Base-by-base conservation (phyloP, 2,888 invertebrate genomes). In the Bhutanitis thaidina region DNA sequence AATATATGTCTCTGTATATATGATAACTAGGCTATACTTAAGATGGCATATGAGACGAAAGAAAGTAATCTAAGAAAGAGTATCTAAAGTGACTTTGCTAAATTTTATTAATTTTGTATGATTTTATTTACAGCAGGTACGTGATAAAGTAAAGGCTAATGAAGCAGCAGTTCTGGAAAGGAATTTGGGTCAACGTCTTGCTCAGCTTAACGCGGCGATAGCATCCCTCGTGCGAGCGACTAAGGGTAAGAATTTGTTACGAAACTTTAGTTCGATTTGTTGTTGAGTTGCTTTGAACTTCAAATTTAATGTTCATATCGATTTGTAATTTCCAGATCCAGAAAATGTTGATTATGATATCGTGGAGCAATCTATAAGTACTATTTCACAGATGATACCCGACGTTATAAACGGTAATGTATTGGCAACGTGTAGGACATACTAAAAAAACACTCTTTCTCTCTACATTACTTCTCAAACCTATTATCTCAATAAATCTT, bases 351-450 rank as follows among this genome's bases (percentile, higher is more conserved):
- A 73, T 34, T 67, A 66, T 40, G 55, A 40, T 0, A 46, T 49
- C n/a, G 71, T 67, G 1, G 61, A 65, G 25, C 47, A 40, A 15
- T 57, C 64, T 3, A 49, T 67, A 2, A 44, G 55, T 4, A 52
- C 52, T 3, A 64, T 73, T 27, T 48, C 64, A n/a, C 56, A 58
- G 7, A 12, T 68, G 15, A 53, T 66, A 49, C 65, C 69, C 3
- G 56, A 54, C 10, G 49, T 71, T 29, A 55, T 71, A 1, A 58
- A 58, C 53, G 66, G 67, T 64, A 41, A 50, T 5, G 20, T n/a
- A n/a, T n/a, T n/a, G n/a, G n/a, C n/a, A n/a, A n/a, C n/a, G n/a
- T n/a, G n/a, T n/a, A n/a, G n/a, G n/a, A n/a, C n/a, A n/a, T n/a
- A n/a, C n/a, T n/a, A n/a, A n/a, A n/a, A n/a, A n/a, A n/a, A n/a